Percentiles rank a stretch among this genome's conserved stretches.
Conservation (phyloP, 2,113 vertebrate genomes). For the Redunca redunca region DNA sequence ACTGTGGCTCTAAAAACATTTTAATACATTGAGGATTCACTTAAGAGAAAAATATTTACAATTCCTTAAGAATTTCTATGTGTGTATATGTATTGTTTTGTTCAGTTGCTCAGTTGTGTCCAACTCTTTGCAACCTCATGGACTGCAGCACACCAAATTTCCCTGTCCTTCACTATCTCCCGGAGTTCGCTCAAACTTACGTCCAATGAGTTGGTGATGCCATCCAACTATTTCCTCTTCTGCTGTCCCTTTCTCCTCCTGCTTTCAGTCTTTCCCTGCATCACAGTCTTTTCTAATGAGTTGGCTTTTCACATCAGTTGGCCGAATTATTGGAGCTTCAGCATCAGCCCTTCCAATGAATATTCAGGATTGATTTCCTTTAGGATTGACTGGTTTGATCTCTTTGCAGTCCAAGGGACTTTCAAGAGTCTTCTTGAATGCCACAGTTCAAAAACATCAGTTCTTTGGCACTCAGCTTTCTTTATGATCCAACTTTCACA, state of each 20-base stretch:
- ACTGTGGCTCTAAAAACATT: background rate
- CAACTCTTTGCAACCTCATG: background rate
- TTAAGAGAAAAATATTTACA: background rate
- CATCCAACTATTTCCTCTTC: background rate
- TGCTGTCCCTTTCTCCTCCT: background rate
- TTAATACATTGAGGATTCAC: background rate
- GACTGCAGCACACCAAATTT: background rate
- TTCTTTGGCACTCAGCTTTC: background rate
- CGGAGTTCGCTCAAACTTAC: accelerated
- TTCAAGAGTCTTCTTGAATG: background rate
- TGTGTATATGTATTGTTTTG: background rate
- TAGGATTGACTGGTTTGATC: background rate
- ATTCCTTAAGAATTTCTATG: background rate
- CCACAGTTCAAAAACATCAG: background rate
- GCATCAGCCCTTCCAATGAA: background rate
- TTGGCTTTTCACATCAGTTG: background rate
- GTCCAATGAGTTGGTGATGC: background rate
- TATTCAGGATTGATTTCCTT: background rate
- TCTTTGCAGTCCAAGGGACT: no score
- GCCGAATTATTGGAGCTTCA: background rate
- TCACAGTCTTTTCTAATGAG: background rate
- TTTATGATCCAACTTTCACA: background rate
- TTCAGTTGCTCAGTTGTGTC: background rate
- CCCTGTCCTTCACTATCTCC: background rate
- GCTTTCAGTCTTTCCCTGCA: background rate